Percentiles rank a stretch among this genome's conserved stretches.
Evolutionary conservation across 2,888 invertebrate genomes (phyloP).

Genomic region (Thumatha senex): DNA sequence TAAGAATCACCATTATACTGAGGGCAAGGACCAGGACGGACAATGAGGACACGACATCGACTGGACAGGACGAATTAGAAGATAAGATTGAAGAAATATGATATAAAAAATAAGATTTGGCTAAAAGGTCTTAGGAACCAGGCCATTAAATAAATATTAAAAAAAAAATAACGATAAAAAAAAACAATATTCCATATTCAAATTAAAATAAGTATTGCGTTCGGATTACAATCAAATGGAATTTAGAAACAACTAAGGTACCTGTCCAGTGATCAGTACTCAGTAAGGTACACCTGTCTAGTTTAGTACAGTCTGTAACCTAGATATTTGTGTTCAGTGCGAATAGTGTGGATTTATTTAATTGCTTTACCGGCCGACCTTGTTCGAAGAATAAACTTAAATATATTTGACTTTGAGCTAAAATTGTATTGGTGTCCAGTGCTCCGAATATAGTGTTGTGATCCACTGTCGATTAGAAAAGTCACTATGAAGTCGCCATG

Average conservation of each 20-base stretch:
- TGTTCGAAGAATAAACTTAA: slow-evolving; percentile 10
- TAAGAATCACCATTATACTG: too few species aligned
- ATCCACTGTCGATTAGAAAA: too few species aligned
- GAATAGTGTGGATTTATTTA: slow-evolving; percentile 13
- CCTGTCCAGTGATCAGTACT: background rate
- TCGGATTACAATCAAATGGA: background rate
- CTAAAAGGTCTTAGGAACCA: too few species aligned
- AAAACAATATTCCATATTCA: too few species aligned
- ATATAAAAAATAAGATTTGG: too few species aligned
- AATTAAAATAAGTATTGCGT: background rate
- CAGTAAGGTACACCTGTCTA: slow-evolving; percentile 12
- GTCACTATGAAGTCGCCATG: too few species aligned
- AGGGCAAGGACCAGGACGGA: too few species aligned
- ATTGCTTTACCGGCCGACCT: slow-evolving; percentile 12
- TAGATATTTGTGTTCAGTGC: slow-evolving; percentile 10
- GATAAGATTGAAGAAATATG: too few species aligned
- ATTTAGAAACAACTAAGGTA: background rate
- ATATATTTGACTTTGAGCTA: slow-evolving; percentile 1
- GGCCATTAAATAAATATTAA: too few species aligned
- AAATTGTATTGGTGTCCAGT: background rate
- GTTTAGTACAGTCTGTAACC: slow-evolving; percentile 15
- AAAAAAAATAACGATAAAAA: too few species aligned
- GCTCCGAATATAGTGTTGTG: background rate
- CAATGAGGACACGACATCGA: too few species aligned
- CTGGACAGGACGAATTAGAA: too few species aligned